phyloP scores from a whole-genome alignment of 2,797 vertebrate genomes.

The Craterocephalus amniculus region DNA sequence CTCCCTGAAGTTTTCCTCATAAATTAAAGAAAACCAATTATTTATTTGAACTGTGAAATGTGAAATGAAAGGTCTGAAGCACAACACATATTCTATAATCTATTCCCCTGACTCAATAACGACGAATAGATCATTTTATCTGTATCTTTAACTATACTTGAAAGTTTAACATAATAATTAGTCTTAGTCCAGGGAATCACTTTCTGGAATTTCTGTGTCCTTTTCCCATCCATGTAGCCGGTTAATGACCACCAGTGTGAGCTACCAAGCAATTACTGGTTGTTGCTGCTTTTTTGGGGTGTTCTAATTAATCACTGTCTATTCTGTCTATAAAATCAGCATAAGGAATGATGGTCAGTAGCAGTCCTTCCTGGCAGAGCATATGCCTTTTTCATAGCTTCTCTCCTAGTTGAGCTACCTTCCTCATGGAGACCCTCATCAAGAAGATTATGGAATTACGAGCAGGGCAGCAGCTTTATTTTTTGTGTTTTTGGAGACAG shows the following conservation, averaged over 20 bases:
- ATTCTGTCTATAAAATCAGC: not conserved
- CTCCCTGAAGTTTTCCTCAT: slow-evolving; percentile 4
- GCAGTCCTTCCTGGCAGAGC: not conserved
- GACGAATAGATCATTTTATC: not conserved
- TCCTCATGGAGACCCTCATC: too few species aligned
- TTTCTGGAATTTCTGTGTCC: not conserved
- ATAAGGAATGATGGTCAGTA: not conserved
- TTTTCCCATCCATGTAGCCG: not conserved
- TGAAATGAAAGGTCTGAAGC: too few species aligned
- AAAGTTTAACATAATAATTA: not conserved
- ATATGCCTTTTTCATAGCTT: not conserved
- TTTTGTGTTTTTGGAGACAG: not conserved
- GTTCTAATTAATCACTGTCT: not conserved
- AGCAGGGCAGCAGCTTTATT: not conserved
- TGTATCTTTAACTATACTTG: not conserved
- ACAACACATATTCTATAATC: too few species aligned
- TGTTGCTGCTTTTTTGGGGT: not conserved
- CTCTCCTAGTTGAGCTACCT: too few species aligned
- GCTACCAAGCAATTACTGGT: not conserved
- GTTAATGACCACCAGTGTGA: not conserved
- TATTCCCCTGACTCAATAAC: not conserved
- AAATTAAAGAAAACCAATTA: slow-evolving; percentile 5
- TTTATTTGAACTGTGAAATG: too few species aligned
- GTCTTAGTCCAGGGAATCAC: not conserved
- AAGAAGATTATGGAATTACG: not conserved